Percentiles rank a stretch among this genome's conserved stretches.
These are phyloP conservation scores for Epirrhoe tristata DNA, from an alignment of 2,888 invertebrate genomes.

Conservation along the genomic window DNA sequence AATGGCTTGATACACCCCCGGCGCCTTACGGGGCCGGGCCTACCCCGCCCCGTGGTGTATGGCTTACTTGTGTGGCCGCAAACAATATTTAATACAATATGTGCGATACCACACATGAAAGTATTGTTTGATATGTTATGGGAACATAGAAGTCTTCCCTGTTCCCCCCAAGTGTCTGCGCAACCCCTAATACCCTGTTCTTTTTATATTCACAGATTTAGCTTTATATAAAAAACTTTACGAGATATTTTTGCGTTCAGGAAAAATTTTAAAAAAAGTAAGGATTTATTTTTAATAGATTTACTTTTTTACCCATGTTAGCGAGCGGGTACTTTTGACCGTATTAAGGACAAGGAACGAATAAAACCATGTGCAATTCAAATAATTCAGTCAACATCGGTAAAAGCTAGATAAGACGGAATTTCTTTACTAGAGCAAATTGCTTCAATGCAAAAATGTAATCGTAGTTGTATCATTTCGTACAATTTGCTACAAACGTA, in stretches of 20 bases:
- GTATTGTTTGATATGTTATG: background rate
- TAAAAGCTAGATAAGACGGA: background rate
- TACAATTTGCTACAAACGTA: slow-evolving; percentile 46
- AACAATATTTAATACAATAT: slow-evolving; percentile 40
- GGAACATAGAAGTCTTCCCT: too few species aligned
- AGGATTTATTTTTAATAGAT: background rate
- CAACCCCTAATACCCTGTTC: too few species aligned
- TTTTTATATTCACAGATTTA: too few species aligned
- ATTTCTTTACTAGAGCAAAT: slow-evolving; percentile 10
- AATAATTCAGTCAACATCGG: background rate
- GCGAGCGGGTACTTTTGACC: background rate
- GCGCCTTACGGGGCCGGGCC: slow-evolving; percentile 44
- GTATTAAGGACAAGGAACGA: background rate
- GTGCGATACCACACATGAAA: slow-evolving; percentile 19
- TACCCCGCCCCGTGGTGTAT: slow-evolving; percentile 45
- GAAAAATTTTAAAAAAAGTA: too few species aligned
- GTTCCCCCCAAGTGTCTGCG: too few species aligned
- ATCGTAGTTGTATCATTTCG: slow-evolving; percentile 13
- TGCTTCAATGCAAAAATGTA: slow-evolving; percentile 19
- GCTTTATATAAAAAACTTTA: too few species aligned
- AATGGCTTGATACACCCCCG: slow-evolving; percentile 17
- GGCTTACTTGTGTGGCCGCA: slow-evolving; percentile 51
- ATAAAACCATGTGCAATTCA: background rate
- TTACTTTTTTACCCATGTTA: background rate
- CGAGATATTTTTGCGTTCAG: too few species aligned